These are phyloP conservation scores for Contarinia nasturtii DNA, from an alignment of 1,140 invertebrate species.

Conservation along the genomic window DNA sequence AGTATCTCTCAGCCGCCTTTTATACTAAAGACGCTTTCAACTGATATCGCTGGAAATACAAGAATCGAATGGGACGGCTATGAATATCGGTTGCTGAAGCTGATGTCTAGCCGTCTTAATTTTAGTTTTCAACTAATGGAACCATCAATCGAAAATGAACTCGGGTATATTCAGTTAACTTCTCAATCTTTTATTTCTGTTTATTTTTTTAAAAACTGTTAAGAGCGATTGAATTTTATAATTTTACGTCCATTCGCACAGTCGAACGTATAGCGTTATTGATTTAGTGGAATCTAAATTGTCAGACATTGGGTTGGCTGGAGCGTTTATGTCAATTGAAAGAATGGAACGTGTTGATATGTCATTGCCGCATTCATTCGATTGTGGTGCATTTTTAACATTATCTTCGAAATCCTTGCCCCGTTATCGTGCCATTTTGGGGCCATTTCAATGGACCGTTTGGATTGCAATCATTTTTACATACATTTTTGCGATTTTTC, in stretches of 20 bases:
- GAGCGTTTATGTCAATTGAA: slow-evolving; percentile 40
- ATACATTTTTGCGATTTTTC: slow-evolving; percentile 50
- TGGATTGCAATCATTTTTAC: slow-evolving; percentile 47
- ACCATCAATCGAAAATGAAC: slow-evolving; percentile 21
- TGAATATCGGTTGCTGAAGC: slow-evolving; percentile 38
- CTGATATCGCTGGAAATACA: slow-evolving; percentile 11
- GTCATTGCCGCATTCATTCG: slow-evolving; percentile 37
- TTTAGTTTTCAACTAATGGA: slow-evolving; percentile 46
- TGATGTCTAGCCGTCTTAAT: slow-evolving; percentile 39
- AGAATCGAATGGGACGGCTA: slow-evolving; percentile 33
- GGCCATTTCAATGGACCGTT: slow-evolving; percentile 55
- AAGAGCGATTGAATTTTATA: slow-evolving; percentile 1
- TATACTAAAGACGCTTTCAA: slow-evolving; percentile 35
- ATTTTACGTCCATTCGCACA: slow-evolving; percentile 13
- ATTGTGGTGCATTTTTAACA: slow-evolving; percentile 55
- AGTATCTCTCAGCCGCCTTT: slow-evolving; percentile 53
- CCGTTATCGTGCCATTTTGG: slow-evolving; percentile 59
- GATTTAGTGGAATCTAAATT: slow-evolving; percentile 25
- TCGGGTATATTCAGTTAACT: slow-evolving; percentile 24
- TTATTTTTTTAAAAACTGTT: background rate
- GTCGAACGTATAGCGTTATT: slow-evolving; percentile 33
- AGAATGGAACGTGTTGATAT: slow-evolving; percentile 31
- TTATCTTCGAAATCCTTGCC: slow-evolving; percentile 51
- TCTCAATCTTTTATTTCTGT: background rate
- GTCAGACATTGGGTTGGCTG: slow-evolving; percentile 42